Conservation (phyloP, 2,113 vertebrate species). For the Neoarius graeffei region DNA sequence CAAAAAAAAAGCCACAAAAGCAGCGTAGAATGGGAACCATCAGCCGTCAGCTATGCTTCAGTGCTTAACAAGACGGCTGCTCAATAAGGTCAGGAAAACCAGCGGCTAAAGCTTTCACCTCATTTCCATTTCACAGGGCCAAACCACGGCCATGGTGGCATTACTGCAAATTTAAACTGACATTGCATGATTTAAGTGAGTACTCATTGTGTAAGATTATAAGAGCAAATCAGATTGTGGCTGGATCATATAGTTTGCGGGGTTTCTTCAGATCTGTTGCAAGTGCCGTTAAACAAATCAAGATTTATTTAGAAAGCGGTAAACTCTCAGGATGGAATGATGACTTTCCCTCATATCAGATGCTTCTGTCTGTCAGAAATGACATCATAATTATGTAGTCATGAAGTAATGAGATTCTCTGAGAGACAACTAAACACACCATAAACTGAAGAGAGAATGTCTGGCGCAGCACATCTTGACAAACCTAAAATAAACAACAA, state of each 20-base stretch:
- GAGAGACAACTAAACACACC: constrained; percentile 8
- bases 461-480: neutral
- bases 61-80: constrained; percentile 36
- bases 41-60: constrained; percentile 25
- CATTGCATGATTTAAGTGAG: constrained; percentile 13
- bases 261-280: neutral
- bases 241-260: neutral
- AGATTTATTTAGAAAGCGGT: neutral
- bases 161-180: constrained; percentile 25
- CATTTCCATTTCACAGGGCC: constrained; percentile 33
- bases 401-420: neutral
- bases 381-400: neutral
- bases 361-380: constrained; percentile 7
- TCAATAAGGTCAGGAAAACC: constrained; percentile 27
- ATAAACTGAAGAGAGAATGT: constrained; percentile 6
- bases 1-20: constrained; percentile 31
- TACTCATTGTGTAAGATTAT: constrained; percentile 6
- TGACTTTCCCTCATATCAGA: neutral
- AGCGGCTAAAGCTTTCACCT: constrained; percentile 28
- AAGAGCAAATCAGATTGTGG: constrained; percentile 23
- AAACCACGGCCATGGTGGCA: neutral
- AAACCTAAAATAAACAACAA: neutral
- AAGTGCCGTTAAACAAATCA: constrained; percentile 21
- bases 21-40: constrained; percentile 38
- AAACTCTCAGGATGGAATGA: neutral